A percentile compares a stretch with the other conserved stretches of the same genome.
These are phyloP conservation scores for Pseudomyrmex concolor DNA, from an alignment of 1,140 invertebrate species.

Conservation along the genomic window DNA sequence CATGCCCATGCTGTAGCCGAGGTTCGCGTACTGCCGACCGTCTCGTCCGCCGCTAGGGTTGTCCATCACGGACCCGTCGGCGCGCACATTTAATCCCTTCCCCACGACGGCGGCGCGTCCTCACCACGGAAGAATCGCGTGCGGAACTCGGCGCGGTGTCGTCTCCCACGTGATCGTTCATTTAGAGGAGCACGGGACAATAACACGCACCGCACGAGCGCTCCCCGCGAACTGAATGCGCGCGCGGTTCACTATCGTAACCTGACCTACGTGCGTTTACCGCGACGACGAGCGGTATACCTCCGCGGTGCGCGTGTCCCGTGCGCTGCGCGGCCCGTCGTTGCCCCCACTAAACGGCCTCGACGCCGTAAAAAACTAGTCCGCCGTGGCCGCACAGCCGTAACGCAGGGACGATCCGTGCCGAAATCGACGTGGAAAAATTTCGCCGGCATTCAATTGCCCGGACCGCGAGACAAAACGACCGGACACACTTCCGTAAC, in stretches of 20 bases:
- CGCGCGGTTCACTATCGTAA: conserved; percentile 76
- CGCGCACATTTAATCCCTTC: conserved; percentile 80
- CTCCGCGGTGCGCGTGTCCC: conserved; percentile 80
- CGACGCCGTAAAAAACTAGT: conserved; percentile 75
- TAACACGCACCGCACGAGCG: conserved; percentile 81
- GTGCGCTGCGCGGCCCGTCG: conserved; percentile 69
- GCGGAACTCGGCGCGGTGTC: conserved; percentile 69
- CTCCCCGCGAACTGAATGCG: conserved; percentile 81
- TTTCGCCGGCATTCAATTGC: neutral
- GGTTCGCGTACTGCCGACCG: conserved; percentile 91
- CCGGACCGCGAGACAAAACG: too few species aligned
- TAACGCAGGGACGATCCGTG: conserved; percentile 8
- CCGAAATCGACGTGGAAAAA: conserved; percentile 55
- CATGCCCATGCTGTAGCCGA: conserved; percentile 93
- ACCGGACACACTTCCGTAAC: neutral
- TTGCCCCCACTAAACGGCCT: conserved; percentile 67
- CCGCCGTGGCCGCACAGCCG: conserved; percentile 50
- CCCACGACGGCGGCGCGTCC: conserved; percentile 65
- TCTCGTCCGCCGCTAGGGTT: conserved; percentile 92
- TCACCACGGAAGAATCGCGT: conserved; percentile 66
- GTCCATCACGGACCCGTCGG: conserved; percentile 80
- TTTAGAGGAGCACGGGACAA: conserved; percentile 77
- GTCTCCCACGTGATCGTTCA: conserved; percentile 79
- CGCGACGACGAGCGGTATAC: conserved; percentile 55
- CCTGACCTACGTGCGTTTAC: conserved; percentile 82